Evolutionary conservation across 1,140 invertebrate genomes (phyloP).

Genomic region (Pararge aegeria): DNA sequence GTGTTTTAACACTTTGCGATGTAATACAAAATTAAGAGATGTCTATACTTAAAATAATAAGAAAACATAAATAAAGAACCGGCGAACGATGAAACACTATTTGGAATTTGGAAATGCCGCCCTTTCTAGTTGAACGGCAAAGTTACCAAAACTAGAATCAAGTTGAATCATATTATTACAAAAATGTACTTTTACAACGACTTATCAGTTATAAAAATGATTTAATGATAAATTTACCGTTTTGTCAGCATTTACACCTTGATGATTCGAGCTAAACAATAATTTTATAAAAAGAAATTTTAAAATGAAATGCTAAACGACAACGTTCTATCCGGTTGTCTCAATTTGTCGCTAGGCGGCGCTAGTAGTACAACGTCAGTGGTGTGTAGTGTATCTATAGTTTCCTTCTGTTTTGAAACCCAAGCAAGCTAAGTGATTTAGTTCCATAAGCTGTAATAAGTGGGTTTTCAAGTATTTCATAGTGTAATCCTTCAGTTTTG

Average conservation of each 20-base stretch:
- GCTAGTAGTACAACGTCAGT: slow-evolving; percentile 71
- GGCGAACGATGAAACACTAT: slow-evolving; percentile 8
- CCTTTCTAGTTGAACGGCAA: slow-evolving; percentile 15
- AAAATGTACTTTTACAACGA: background rate
- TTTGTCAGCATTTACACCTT: background rate
- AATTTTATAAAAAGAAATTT: slow-evolving; percentile 12
- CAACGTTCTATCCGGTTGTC: slow-evolving; percentile 50
- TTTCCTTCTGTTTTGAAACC: slow-evolving; percentile 80
- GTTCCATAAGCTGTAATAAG: slow-evolving; percentile 64
- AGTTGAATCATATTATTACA: background rate
- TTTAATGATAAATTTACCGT: background rate
- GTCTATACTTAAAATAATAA: too few species aligned
- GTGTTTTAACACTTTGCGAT: too few species aligned
- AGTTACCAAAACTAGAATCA: slow-evolving; percentile 15
- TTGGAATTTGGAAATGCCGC: slow-evolving; percentile 25
- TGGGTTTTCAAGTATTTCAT: slow-evolving; percentile 48
- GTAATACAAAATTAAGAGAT: too few species aligned
- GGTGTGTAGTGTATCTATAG: slow-evolving; percentile 75
- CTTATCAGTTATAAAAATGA: background rate
- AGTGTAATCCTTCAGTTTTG: slow-evolving; percentile 49
- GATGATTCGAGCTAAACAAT: background rate
- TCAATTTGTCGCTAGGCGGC: slow-evolving; percentile 60
- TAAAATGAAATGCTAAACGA: slow-evolving; percentile 47
- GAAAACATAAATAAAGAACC: too few species aligned
- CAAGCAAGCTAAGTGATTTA: slow-evolving; percentile 78